Base-by-base conservation (phyloP, 2,797 vertebrate genomes). In the Fistularia commersonii region DNA sequence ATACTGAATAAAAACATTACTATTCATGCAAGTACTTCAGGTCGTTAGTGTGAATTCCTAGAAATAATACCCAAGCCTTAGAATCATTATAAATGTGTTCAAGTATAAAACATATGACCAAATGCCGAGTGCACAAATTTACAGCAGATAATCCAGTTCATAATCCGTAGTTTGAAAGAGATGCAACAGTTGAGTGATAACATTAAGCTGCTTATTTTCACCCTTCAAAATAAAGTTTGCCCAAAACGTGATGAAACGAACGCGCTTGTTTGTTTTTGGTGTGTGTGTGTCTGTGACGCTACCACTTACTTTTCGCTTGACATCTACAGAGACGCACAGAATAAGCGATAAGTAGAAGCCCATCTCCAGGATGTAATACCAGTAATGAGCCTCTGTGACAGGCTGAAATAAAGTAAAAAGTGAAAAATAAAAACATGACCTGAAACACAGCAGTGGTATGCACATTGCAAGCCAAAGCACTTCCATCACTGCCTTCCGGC, bases 331-430 rank as follows among this genome's bases (percentile, higher is more conserved):
- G 62, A 97, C 76, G 0, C 89, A 92, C 23, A 97, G 80, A 11
- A 97, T 87, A 76, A 99, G 83, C 0, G 95, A 98, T 74, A 90
- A 60, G 85, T 99, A 98, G 89, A 98, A 98, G 41, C 91, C 84
- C 78, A 98, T 76, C 66, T 98, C 93, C 68, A 93, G 38, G 55
- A 94, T 80, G 82, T 98, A 99, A 84, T 96, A 98, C 90, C 90
- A 94, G 76, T 89, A 93, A 63, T 96, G 81, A 35, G 76, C 74
- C 0, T 85, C 67, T 0, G 85, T 74, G 56, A 99, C 76, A 0
- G 90, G 77, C 96, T 98, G 41, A 53, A 12, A 65, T 3, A 46
- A 2, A 23, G 23, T 23, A 23, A 23, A 8, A 4, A 13, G 39
- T 11, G 39, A 41, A 11, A 11, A 42, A 14, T 33, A 8, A 6